These are phyloP conservation scores for Xestobium rufovillosum DNA, from an alignment of 2,888 invertebrate species.

Conservation along the genomic window DNA sequence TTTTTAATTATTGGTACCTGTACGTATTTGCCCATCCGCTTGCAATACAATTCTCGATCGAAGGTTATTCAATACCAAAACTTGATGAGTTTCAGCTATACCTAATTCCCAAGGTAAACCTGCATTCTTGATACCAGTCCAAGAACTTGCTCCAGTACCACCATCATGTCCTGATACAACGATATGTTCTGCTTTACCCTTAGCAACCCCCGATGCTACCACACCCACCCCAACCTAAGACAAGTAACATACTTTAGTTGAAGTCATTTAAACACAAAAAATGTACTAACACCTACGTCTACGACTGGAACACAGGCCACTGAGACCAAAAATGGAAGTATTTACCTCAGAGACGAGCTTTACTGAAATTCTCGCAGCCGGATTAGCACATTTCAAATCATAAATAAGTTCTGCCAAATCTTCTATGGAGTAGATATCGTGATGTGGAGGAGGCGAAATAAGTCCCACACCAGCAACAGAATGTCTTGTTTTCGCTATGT, in stretches of 20 bases:
- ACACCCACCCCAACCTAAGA: constrained; percentile 86
- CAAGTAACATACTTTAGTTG: constrained; percentile 2
- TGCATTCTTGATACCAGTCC: constrained; percentile 98
- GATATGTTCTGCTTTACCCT: constrained; percentile 94
- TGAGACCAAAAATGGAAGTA: constrained; percentile 5
- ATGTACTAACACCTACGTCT: too few species aligned
- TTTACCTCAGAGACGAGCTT: constrained; percentile 86
- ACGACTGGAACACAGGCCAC: too few species aligned
- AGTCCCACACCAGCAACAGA: constrained; percentile 95
- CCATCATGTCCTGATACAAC: constrained; percentile 99
- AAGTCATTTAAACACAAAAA: background rate
- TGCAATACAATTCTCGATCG: constrained; percentile 90
- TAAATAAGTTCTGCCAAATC: constrained; percentile 97
- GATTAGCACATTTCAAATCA: constrained; percentile 96
- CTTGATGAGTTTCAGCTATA: constrained; percentile 97
- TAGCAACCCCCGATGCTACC: constrained; percentile 88
- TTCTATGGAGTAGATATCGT: constrained; percentile 99
- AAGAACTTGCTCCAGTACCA: constrained; percentile 96
- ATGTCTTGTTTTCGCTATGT: constrained; percentile 91
- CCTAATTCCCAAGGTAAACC: constrained; percentile 99
- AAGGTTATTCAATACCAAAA: constrained; percentile 86
- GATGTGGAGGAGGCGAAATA: constrained; percentile 98
- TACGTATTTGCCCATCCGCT: constrained; percentile 92
- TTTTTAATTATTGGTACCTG: constrained; percentile 47
- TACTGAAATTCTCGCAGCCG: constrained; percentile 88